Base-by-base conservation (phyloP, 2,888 invertebrate species). In the Cosmorhoe ocellata region DNA sequence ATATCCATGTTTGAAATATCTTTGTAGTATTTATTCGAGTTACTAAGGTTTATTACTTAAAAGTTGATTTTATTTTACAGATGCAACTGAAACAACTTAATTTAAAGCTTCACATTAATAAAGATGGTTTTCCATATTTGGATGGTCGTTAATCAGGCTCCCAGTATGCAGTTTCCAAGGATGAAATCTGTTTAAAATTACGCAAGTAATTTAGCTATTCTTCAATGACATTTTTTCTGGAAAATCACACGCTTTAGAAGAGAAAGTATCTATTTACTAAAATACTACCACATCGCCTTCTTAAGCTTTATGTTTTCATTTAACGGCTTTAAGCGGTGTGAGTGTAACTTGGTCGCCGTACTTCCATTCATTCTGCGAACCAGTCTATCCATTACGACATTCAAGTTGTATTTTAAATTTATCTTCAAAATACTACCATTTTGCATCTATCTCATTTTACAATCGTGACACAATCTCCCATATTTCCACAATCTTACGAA, bases 41-140 rank as follows among this genome's bases (percentile, higher is more conserved):
- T n/a, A n/a, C n/a, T n/a, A n/a, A n/a, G n/a, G n/a, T n/a, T n/a
- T n/a, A n/a, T n/a, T n/a, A n/a, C n/a, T n/a, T 18, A 18, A 18
- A 5, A 18, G 5, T 5, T 18, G 18, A 18, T 18, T 18, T 18
- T 3, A 18, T 36, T 24, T 24, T 36, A 0, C 39, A 47, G 30
- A 49, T 47, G 27, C 33, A 41, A 12, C 32, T 30, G 27, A 38
- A 33, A 34, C 45, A 51, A 43, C 39, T 40, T 57, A 48, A 51
- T 50, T 52, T 42, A 49, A 33, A 39, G 39, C 33, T 42, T 12
- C 26, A 11, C 31, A 44, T 56, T 30, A 49, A 58, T 58, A 55
- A 56, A 54, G 51, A 48, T 43, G 51, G 39, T 26, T 44, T 42
- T 42, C 55, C 54, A 45, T 58, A 61, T 56, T 47, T 43, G 51